These are phyloP conservation scores for Oenanthe oenanthe DNA, from an alignment of 2,113 vertebrate species.

Conservation along the genomic window DNA sequence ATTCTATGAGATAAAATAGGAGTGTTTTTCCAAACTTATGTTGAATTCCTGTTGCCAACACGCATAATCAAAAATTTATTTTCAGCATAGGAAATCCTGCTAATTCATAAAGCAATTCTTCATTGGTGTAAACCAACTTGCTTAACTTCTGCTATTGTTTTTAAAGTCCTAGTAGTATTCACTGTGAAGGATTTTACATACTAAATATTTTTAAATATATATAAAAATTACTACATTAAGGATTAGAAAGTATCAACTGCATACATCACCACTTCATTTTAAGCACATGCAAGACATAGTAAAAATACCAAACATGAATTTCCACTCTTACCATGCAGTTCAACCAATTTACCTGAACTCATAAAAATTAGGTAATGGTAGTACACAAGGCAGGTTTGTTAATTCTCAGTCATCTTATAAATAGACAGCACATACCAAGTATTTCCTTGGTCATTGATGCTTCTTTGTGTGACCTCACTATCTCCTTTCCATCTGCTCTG, in stretches of 20 bases:
- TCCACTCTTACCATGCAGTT: neutral
- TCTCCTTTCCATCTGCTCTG: neutral
- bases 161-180: neutral
- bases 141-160: neutral
- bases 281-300: neutral
- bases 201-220: neutral
- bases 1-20: neutral
- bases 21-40: rapidly evolving
- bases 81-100: neutral
- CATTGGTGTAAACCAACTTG: neutral
- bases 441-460: neutral
- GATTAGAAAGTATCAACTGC: neutral
- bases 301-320: neutral
- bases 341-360: neutral
- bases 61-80: neutral
- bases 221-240: neutral
- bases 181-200: neutral
- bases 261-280: neutral
- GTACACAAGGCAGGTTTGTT: neutral
- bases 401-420: neutral
- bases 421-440: neutral
- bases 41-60: neutral
- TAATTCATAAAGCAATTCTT: neutral
- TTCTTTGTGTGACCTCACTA: neutral
- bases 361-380: neutral